Percentiles rank a stretch among this genome's conserved stretches.
Conservation (phyloP, 23 tunicate genomes). For the Halocynthia aurantium region DNA sequence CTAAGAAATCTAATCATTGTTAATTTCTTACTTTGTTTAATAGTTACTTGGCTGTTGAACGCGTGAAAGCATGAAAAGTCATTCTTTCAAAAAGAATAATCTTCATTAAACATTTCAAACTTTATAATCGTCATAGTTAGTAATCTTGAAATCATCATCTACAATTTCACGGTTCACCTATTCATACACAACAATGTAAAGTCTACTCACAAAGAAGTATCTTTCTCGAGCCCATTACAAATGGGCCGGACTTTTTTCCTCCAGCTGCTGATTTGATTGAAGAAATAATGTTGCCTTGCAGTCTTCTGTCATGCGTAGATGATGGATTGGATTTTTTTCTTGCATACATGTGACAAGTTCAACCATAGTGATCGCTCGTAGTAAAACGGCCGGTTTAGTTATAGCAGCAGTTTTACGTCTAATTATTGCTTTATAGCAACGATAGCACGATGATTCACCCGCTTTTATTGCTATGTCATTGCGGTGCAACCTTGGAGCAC, state of each 20-base stretch:
- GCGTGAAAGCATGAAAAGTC: too few species aligned
- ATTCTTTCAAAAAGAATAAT: too few species aligned
- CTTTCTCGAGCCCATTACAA: constrained; percentile 8
- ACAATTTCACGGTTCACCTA: too few species aligned
- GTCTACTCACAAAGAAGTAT: background rate
- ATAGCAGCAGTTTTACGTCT: background rate
- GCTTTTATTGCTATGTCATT: constrained; percentile 10
- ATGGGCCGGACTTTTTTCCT: background rate
- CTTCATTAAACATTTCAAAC: too few species aligned
- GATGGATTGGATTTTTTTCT: background rate
- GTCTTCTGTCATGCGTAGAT: background rate
- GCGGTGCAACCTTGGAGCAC: background rate
- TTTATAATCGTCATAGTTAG: too few species aligned
- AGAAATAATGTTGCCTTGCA: background rate
- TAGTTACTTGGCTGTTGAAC: too few species aligned
- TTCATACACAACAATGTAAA: background rate
- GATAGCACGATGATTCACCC: background rate
- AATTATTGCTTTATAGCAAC: background rate
- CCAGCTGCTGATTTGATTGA: background rate
- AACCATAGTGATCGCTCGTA: background rate
- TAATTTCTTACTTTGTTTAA: too few species aligned
- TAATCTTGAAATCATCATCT: too few species aligned
- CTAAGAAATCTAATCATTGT: too few species aligned
- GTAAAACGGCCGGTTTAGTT: background rate
- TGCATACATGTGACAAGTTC: background rate